These are phyloP conservation scores for Trachelipus rathkii DNA, from an alignment of 1,140 invertebrate genomes.

Conservation along the genomic window DNA sequence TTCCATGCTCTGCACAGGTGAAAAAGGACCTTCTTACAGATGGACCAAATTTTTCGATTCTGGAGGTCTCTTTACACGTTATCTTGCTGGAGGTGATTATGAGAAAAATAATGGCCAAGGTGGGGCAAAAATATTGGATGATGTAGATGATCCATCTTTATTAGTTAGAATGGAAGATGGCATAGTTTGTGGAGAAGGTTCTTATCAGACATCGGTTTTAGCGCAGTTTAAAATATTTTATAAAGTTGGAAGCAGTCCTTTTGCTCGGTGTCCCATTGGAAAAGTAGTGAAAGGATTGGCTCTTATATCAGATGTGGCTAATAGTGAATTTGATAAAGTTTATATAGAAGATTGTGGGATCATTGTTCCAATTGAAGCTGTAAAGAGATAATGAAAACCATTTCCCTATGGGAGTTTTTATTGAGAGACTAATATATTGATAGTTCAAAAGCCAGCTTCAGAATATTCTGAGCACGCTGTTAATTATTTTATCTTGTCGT, in stretches of 20 bases:
- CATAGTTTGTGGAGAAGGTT: neutral
- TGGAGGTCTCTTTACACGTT: neutral
- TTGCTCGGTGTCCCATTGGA: neutral
- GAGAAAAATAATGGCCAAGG: neutral
- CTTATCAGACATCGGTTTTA: neutral
- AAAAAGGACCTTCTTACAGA: neutral
- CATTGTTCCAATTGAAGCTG: neutral
- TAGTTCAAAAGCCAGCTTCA: too few relatives aligned
- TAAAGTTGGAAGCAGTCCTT: neutral
- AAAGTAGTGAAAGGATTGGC: neutral
- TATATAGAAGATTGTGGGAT: neutral
- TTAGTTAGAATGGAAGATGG: neutral
- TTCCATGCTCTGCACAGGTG: neutral
- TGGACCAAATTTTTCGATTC: conserved; percentile 3
- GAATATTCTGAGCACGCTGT: too few relatives aligned
- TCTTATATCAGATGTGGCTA: neutral
- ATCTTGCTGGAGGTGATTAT: neutral
- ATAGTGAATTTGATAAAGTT: neutral
- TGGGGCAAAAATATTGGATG: neutral
- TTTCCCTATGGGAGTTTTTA: neutral
- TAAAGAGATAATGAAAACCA: neutral
- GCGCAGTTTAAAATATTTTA: neutral
- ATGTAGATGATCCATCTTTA: neutral
- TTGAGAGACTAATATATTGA: neutral
- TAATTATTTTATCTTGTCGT: too few relatives aligned